Evolutionary conservation across 2,797 vertebrate genomes (phyloP).

Genomic region (Microctenopoma steveboyesi): DNA sequence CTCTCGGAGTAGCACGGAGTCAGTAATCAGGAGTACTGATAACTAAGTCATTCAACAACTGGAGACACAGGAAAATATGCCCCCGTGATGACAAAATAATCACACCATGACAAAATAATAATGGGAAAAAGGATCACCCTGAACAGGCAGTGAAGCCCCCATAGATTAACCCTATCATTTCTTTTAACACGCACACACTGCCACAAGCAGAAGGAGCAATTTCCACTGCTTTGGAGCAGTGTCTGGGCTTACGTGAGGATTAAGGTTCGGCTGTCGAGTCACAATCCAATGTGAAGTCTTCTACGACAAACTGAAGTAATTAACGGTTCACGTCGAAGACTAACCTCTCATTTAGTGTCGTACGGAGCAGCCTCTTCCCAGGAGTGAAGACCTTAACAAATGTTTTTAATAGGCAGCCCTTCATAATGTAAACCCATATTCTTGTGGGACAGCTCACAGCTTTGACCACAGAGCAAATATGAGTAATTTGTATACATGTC

Average conservation of each 20-base stretch:
- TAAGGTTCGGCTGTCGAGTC: slow-evolving; percentile 69
- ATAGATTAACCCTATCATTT: slow-evolving; percentile 63
- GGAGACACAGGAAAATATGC: slow-evolving; percentile 71
- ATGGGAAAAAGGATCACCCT: slow-evolving; percentile 71
- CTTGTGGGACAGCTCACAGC: slow-evolving; percentile 78
- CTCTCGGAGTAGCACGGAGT: slow-evolving; percentile 44
- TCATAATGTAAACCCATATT: slow-evolving; percentile 80
- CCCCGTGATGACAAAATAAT: slow-evolving; percentile 78
- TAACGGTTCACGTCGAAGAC: slow-evolving; percentile 75
- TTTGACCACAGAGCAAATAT: slow-evolving; percentile 84
- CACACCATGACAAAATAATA: slow-evolving; percentile 77
- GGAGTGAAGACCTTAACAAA: slow-evolving; percentile 84
- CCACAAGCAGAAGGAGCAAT: slow-evolving; percentile 63
- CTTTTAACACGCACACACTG: slow-evolving; percentile 69
- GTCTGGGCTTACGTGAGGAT: slow-evolving; percentile 72
- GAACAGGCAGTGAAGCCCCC: slow-evolving; percentile 64
- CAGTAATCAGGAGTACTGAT: slow-evolving; percentile 60
- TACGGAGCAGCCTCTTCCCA: slow-evolving; percentile 70
- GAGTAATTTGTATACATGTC: slow-evolving; percentile 86
- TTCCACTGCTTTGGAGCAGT: slow-evolving; percentile 63
- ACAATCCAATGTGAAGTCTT: slow-evolving; percentile 68
- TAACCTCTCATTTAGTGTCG: slow-evolving; percentile 77
- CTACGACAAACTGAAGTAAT: slow-evolving; percentile 81
- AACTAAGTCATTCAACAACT: slow-evolving; percentile 66
- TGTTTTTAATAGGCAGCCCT: slow-evolving; percentile 86